Conservation (phyloP, 2,888 invertebrate species). For the Deilephila porcellus region DNA sequence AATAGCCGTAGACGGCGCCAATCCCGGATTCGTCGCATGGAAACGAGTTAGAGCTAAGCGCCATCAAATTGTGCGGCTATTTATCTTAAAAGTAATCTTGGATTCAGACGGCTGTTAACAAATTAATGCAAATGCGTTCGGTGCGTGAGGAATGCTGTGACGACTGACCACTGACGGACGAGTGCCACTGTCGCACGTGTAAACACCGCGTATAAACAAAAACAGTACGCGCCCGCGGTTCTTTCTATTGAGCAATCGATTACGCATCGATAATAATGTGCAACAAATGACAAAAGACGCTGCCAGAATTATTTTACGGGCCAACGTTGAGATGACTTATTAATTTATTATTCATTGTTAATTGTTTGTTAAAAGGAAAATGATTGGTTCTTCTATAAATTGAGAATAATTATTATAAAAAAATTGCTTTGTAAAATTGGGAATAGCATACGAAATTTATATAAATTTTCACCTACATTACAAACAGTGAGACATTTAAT, state of each 20-base stretch:
- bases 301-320: neutral
- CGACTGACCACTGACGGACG: conserved; percentile 36
- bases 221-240: conserved; percentile 46
- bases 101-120: conserved; percentile 55
- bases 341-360: neutral
- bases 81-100: conserved; percentile 35
- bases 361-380: neutral
- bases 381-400: neutral
- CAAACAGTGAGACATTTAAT: neutral
- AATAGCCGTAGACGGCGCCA: conserved; percentile 33
- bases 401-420: neutral
- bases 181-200: conserved; percentile 34
- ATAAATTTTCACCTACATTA: neutral
- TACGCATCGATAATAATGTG: conserved; percentile 18
- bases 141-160: conserved; percentile 62
- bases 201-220: conserved; percentile 61
- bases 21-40: conserved; percentile 33
- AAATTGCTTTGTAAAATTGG: too few species aligned
- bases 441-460: too few species aligned
- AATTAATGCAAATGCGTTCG: conserved; percentile 70
- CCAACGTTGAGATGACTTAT: neutral
- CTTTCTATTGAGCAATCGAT: conserved; percentile 39
- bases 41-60: conserved; percentile 37
- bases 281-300: conserved; percentile 14
- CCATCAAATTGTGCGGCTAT: conserved; percentile 37